phyloP scores from a whole-genome alignment of 2,797 vertebrate genomes.

The Schizothorax lantsangensis region DNA sequence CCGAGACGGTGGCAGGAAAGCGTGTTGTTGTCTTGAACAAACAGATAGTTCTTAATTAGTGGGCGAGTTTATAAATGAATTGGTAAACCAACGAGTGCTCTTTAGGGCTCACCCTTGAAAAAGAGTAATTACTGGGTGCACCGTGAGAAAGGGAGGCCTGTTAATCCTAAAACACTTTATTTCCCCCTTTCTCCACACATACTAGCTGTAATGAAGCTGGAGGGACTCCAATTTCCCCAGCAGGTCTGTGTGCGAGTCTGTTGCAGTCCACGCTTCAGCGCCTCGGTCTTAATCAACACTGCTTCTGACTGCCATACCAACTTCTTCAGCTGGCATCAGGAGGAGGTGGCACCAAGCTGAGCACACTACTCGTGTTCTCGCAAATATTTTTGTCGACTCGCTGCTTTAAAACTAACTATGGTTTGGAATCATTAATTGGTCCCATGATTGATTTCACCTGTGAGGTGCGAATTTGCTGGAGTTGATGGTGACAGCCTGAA shows the following conservation, averaged over 20 bases:
- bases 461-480: constrained; percentile 16
- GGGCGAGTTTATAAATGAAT: constrained; percentile 44
- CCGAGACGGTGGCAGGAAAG: constrained; percentile 8
- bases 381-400: not conserved
- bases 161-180: constrained; percentile 54
- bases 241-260: constrained; percentile 27
- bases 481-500: not conserved
- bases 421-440: constrained; percentile 9
- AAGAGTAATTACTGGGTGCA: constrained; percentile 51
- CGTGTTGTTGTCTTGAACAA: constrained; percentile 26
- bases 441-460: constrained; percentile 22
- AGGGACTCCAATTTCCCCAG: constrained; percentile 35
- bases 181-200: constrained; percentile 22
- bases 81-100: constrained; percentile 36
- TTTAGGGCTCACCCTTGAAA: constrained; percentile 51
- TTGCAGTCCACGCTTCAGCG: constrained; percentile 13
- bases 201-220: constrained; percentile 51
- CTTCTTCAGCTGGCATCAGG: constrained; percentile 18
- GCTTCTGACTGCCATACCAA: constrained; percentile 7
- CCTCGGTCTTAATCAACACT: constrained; percentile 34
- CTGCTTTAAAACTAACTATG: not conserved
- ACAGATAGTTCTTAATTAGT: constrained; percentile 53
- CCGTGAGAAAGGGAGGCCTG: constrained; percentile 10
- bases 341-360: constrained; percentile 8
- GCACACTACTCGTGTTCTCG: not conserved